Evolutionary conservation across 2,113 vertebrate species (phyloP), one percentile per base, ranked within the genome.

Genomic region (Epinephelus lanceolatus): DNA sequence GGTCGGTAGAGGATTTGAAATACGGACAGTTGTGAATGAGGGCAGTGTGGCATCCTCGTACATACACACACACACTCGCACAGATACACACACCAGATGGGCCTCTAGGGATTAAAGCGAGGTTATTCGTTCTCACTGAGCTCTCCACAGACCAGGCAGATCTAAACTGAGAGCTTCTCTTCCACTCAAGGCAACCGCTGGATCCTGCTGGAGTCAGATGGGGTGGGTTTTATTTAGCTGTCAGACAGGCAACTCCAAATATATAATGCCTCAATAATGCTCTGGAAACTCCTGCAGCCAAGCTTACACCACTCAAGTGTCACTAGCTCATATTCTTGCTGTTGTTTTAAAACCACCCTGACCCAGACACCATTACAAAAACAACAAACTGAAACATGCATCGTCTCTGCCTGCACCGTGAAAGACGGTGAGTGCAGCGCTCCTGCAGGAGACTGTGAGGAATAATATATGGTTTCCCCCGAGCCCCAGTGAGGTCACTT

Each of bases 1-100:
- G 75, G 80, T 51, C 23, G 15, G 49, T 71, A 71, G 76, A 70
- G 89, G 89, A 89, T 91, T 90, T 90, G 80, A 89, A 92, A 91
- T 89, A 91, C 81, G 82, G 86, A 89, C 85, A 83, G 75, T 86
- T 84, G 88, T 85, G 87, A 91, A 92, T 67, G 85, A 92, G 90
- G 86, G 89, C 89, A 89, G 83, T 88, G 89, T 88, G 83, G 87
- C 91, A 90, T 67, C 60, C 60, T 33, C 45, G 3, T 55, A 78
- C 71, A 71, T 33, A 69, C 62, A 63, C 75, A 33, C 47, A 40
- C 63, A 66, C 51, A 6, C 60, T 40, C 55, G 59, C 15, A 15
- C 62, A 70, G 13, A 85, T 33, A 75, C 59, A 85, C 62, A 84
- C 75, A 87, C 68, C 92, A 94, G 92, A 93, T 92, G 91, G 91